These are phyloP conservation scores for Lepidurus apus DNA, from an alignment of 1,140 invertebrate genomes.

Conservation along the genomic window DNA sequence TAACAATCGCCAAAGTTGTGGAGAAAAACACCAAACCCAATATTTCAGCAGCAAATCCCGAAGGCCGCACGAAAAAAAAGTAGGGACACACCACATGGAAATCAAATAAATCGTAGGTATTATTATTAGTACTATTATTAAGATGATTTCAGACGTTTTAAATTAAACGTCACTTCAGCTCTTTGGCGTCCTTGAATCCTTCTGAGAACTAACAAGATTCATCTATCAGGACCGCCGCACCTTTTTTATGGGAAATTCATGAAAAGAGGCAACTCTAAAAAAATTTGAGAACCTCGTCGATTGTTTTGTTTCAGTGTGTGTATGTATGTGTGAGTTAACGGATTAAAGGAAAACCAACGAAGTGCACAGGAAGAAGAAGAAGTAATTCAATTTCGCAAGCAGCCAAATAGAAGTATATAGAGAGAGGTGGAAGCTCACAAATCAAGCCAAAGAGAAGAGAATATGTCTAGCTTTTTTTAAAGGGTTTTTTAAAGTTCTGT, in stretches of 20 bases:
- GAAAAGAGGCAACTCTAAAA: neutral
- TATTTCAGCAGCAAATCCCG: too few species aligned
- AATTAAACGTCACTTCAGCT: slow-evolving; percentile 5
- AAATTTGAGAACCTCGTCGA: neutral
- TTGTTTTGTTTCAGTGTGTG: neutral
- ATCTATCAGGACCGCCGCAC: neutral
- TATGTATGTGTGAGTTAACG: neutral
- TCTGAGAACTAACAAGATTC: neutral
- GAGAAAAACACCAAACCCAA: neutral
- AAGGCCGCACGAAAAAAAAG: too few species aligned
- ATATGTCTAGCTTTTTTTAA: too few species aligned
- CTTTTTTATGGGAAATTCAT: neutral
- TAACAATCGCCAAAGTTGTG: neutral
- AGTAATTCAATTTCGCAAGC: neutral
- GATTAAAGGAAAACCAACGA: neutral
- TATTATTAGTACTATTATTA: slow-evolving; percentile 28
- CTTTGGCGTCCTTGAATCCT: too few species aligned
- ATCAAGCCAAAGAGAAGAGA: neutral
- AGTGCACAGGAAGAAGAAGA: neutral
- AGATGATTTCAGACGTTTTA: too few species aligned
- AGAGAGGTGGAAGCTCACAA: neutral
- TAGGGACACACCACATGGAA: neutral
- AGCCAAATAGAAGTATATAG: neutral
- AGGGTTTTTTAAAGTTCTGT: too few species aligned
- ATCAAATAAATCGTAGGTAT: slow-evolving; percentile 35